Conservation (phyloP, 2,113 vertebrate species). For the Arvicanthis niloticus region DNA sequence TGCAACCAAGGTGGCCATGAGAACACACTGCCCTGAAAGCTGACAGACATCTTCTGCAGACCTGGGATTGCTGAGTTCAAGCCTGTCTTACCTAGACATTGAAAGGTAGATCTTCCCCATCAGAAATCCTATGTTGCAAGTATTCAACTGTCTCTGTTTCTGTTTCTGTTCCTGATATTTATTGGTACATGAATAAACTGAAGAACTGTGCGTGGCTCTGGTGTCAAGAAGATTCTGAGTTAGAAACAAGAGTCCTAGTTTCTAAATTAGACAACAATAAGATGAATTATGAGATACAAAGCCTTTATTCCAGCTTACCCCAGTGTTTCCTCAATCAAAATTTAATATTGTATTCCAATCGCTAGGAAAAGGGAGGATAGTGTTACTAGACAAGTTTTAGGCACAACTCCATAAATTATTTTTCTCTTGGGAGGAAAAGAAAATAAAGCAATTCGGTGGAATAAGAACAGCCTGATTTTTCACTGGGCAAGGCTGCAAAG, state of each 20-base stretch:
- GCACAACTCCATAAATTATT: not conserved
- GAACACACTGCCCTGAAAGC: not conserved
- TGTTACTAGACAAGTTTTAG: not conserved
- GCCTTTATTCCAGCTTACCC: not conserved
- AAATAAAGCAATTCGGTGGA: not conserved
- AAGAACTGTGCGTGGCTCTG: not conserved
- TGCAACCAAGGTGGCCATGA: not conserved
- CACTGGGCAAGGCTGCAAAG: not conserved
- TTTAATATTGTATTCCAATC: not conserved
- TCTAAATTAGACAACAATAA: constrained; percentile 20
- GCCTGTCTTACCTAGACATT: not conserved
- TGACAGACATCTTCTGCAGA: not conserved
- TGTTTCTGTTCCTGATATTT: too few relatives aligned
- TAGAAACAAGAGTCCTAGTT: not conserved
- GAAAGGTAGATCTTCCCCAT: not conserved
- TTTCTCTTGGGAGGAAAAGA: not conserved
- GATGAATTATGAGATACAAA: not conserved
- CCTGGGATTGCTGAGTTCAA: not conserved
- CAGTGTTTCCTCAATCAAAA: not conserved
- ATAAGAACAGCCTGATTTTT: not conserved
- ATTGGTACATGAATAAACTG: too few relatives aligned
- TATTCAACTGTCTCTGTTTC: too few relatives aligned
- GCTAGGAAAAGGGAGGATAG: not conserved
- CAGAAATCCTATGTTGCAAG: not conserved
- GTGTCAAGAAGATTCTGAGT: not conserved